Evolutionary conservation across 1,140 invertebrate species (phyloP), one percentile per base, ranked within the genome.

Genomic region (Scaptomyza montana): DNA sequence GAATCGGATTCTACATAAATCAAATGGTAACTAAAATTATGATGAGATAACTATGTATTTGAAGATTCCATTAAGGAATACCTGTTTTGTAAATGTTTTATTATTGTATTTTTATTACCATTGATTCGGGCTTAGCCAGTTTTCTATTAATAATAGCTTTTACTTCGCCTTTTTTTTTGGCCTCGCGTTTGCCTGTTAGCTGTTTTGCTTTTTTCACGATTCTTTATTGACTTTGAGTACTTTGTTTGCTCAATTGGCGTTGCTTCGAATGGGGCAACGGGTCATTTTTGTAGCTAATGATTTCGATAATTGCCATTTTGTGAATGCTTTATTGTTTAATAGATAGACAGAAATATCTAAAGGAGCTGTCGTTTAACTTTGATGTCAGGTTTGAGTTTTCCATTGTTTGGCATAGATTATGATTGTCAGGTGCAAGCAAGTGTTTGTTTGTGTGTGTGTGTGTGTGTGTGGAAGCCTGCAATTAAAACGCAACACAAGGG

Each of bases 251-350:
- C 70, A 73, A 67, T 73, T 53, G 43, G 46, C 33, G 47, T 19
- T 19, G 47, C 10, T 28, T 62, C 21, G 47, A 54, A 30, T 55
- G 49, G 54, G 56, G 63, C 55, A 54, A 43, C 43, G 56, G 55
- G 57, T 71, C 68, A 72, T 54, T 77, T 59, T 76, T 62, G 55
- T 73, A 68, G 75, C 82, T 89, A 87, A 82, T 89, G 82, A 82
- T 77, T 87, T 76, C 78, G 73, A 82, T 87, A 89, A 87, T 89
- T 87, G 81, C 75, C 78, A 82, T 86, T 86, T 82, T 86, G 74
- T 72, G 81, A 87, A 78, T 65, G 25, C 45, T 74, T 79, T 71
- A n/a, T 85, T 81, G 74, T 78, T 71, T 68, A 82, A 81, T 57
- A 47, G 61, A 50, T 55, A 46, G 39, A 50, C 65, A 46, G 33